A percentile compares a stretch with the other conserved stretches of the same genome.
Conservation (phyloP, 30 jellyfish, hydroid and myxozoan genomes). For the Aurelia coerulea region DNA sequence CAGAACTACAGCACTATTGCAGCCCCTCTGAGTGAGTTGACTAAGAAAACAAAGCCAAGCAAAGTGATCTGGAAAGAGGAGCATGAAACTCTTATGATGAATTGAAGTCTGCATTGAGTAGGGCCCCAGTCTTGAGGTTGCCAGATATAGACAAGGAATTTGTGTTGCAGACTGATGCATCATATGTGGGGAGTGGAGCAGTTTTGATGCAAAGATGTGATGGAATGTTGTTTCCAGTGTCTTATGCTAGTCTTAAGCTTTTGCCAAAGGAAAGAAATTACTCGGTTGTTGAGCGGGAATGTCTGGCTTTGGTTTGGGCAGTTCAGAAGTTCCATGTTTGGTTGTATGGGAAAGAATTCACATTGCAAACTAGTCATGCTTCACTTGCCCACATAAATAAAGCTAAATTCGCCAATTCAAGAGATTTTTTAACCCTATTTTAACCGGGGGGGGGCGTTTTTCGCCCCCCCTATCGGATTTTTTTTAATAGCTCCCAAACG, state of each 20-base stretch:
- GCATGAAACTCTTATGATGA: conserved; percentile 8
- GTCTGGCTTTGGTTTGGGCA: conserved; percentile 52
- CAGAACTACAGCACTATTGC: conserved; percentile 20
- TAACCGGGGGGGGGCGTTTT: too few species aligned
- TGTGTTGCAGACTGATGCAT: conserved; percentile 42
- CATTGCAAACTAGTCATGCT: too few species aligned
- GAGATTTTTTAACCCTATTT: too few species aligned
- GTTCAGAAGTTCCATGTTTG: too few species aligned
- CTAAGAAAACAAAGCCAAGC: conserved; percentile 17
- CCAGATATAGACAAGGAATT: conserved; percentile 13
- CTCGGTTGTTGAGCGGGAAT: conserved; percentile 30
- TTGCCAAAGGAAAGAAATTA: background rate
- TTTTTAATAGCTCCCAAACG: too few species aligned
- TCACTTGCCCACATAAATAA: too few species aligned
- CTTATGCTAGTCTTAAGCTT: conserved; percentile 50
- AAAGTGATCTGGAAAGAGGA: conserved; percentile 30
- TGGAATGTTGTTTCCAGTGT: conserved; percentile 43
- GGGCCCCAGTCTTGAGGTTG: conserved; percentile 26
- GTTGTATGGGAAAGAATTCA: too few species aligned
- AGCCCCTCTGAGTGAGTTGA: conserved; percentile 29
- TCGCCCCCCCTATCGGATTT: too few species aligned
- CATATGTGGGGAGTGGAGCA: conserved; percentile 41
- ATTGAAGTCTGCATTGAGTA: background rate
- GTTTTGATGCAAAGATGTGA: conserved; percentile 43
- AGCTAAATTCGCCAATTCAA: too few species aligned